phyloP scores from a whole-genome alignment of 2,113 vertebrate genomes.

The Macquaria australasica region DNA sequence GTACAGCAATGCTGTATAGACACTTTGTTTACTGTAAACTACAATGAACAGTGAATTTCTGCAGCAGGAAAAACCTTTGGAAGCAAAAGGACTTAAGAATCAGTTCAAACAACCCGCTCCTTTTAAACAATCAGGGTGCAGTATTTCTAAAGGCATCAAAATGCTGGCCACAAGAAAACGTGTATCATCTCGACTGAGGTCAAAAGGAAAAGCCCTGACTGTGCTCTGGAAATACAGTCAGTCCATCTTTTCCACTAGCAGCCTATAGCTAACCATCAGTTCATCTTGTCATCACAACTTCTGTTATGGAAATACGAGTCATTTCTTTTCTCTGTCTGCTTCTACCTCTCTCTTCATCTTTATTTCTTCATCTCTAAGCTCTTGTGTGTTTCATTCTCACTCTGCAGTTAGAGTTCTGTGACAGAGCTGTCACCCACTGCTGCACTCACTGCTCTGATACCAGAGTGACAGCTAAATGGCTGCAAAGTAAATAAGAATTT shows the following conservation, averaged over 20 bases:
- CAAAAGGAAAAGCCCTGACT: neutral
- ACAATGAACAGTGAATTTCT: neutral
- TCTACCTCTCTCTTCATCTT: neutral
- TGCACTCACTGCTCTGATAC: constrained; percentile 12
- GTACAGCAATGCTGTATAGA: too few relatives aligned
- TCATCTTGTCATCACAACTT: neutral
- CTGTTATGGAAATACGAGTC: neutral
- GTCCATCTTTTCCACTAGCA: neutral
- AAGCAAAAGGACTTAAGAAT: neutral
- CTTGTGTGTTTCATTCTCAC: neutral
- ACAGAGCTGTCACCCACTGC: constrained; percentile 29
- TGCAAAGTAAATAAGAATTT: constrained; percentile 31
- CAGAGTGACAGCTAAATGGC: constrained; percentile 21
- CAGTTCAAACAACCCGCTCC: neutral
- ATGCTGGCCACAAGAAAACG: neutral
- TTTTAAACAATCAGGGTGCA: neutral
- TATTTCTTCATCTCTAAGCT: constrained; percentile 14
- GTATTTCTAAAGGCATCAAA: neutral
- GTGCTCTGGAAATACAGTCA: neutral
- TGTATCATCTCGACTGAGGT: neutral
- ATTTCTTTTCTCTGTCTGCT: neutral
- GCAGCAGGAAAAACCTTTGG: neutral
- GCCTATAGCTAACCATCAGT: neutral
- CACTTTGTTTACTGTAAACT: too few relatives aligned
- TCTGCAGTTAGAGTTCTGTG: constrained; percentile 12